Evolutionary conservation across 2,113 vertebrate species (phyloP).

Genomic region (Falco punctatus): DNA sequence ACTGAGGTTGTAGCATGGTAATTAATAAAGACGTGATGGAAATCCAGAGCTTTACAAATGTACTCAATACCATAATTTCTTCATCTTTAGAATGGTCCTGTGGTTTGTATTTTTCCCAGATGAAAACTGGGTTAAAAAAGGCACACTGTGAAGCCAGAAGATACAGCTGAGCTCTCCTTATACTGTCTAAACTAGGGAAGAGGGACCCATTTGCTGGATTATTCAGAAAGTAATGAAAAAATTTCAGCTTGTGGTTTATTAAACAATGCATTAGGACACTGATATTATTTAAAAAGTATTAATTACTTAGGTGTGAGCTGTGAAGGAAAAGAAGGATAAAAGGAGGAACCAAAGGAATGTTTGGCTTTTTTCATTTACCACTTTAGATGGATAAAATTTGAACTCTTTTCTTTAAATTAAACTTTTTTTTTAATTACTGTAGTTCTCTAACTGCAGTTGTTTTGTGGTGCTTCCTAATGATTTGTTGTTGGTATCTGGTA

Average conservation of each 20-base stretch:
- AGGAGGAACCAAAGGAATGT: neutral
- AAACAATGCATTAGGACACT: neutral
- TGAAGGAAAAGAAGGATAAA: neutral
- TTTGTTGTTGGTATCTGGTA: conserved; percentile 40
- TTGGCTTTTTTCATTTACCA: neutral
- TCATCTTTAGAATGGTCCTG: neutral
- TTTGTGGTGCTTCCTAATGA: neutral
- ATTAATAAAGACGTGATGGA: neutral
- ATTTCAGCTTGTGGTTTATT: neutral
- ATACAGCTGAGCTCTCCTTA: neutral
- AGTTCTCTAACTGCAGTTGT: neutral
- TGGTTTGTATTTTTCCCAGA: neutral
- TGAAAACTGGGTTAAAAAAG: neutral
- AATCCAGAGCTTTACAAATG: neutral
- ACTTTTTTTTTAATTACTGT: neutral
- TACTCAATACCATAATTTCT: neutral
- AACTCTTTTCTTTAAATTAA: neutral
- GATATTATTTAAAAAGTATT: neutral
- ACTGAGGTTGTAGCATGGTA: neutral
- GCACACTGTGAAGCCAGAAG: neutral
- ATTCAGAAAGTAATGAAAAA: neutral
- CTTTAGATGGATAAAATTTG: neutral
- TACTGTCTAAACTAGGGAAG: neutral
- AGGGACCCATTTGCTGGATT: neutral
- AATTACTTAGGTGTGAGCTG: neutral